Conservation (phyloP, 1,140 invertebrate species). For the Bicyclus anynana region DNA sequence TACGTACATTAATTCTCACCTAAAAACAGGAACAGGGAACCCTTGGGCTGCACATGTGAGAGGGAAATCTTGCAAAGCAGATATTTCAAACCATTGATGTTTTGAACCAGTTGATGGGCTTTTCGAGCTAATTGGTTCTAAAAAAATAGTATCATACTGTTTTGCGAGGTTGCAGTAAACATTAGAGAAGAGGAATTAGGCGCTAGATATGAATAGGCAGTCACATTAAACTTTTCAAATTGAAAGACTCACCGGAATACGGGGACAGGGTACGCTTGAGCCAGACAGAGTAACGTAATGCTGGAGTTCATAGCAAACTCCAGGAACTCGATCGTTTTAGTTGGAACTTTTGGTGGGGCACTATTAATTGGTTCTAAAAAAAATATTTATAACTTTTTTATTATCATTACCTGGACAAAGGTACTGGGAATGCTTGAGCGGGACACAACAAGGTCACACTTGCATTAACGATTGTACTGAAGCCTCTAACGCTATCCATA, state of each 20-base stretch:
- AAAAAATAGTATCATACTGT: slow-evolving; percentile 32
- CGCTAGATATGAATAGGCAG: neutral
- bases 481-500: slow-evolving; percentile 81
- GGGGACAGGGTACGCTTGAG: slow-evolving; percentile 82
- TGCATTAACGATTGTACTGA: slow-evolving; percentile 63
- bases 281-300: slow-evolving; percentile 81
- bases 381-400: slow-evolving; percentile 46
- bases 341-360: slow-evolving; percentile 78
- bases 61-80: slow-evolving; percentile 62
- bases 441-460: slow-evolving; percentile 79
- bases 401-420: slow-evolving; percentile 78
- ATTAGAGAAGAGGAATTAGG: neutral
- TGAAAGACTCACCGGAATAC: slow-evolving; percentile 79
- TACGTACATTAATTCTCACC: slow-evolving; percentile 77
- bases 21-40: slow-evolving; percentile 84
- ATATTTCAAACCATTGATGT: slow-evolving; percentile 79
- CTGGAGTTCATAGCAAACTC: slow-evolving; percentile 61
- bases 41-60: slow-evolving; percentile 84
- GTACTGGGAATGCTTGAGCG: slow-evolving; percentile 82
- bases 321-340: slow-evolving; percentile 73
- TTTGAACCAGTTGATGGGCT: slow-evolving; percentile 80
- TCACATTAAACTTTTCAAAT: neutral
- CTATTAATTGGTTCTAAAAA: slow-evolving; percentile 79
- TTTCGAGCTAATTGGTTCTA: slow-evolving; percentile 75
- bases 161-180: neutral